Evolutionary conservation across 1,140 invertebrate species (phyloP), one percentile per base, ranked within the genome.

Genomic region (Caenorhabditis inopinata): DNA sequence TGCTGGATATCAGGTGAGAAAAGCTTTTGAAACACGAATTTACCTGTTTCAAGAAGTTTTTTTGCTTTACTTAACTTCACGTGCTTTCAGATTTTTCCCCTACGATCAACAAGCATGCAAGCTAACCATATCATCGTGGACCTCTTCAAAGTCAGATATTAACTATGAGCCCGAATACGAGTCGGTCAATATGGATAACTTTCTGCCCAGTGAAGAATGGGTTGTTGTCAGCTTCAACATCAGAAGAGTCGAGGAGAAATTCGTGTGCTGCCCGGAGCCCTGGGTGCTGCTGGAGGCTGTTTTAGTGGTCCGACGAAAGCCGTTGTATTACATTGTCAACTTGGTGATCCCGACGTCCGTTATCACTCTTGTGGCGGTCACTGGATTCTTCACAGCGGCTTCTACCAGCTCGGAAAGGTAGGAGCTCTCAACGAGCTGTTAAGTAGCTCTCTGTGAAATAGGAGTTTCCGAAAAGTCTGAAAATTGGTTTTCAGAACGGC

Each of bases 361-460:
- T 18, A 88, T 88, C 80, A 88, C 87, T 12, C 53, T 88, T 45
- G 87, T 88, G 11, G 87, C 87, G 11, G 87, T 88, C 14, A 89
- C 87, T 32, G 87, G 87, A n/a, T 88, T 88, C 80, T 88, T 88
- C 76, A 89, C 87, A n/a, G 88, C 87, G 14, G 87, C 87, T n/a
- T 88, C 87, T 25, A 88, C 87, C 12, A 85, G 81, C 53, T 88
- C 85, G 23, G 87, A 88, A 81, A 53, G 79, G 79, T 80, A 6
- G 51, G 29, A n/a, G n/a, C 38, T 74, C 18, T 9, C 73, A 38
- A 21, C 16, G 45, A 16, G 14, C 48, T 18, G 18, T 51, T 51
- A n/a, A n/a, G n/a, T n/a, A n/a, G n/a, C n/a, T n/a, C n/a, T n/a
- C n/a, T n/a, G n/a, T n/a, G n/a, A n/a, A n/a, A n/a, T n/a, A n/a